Evolutionary conservation across 2,888 invertebrate species (phyloP), one percentile per base, ranked within the genome.

Genomic region (Pachycephus smyrnensis): DNA sequence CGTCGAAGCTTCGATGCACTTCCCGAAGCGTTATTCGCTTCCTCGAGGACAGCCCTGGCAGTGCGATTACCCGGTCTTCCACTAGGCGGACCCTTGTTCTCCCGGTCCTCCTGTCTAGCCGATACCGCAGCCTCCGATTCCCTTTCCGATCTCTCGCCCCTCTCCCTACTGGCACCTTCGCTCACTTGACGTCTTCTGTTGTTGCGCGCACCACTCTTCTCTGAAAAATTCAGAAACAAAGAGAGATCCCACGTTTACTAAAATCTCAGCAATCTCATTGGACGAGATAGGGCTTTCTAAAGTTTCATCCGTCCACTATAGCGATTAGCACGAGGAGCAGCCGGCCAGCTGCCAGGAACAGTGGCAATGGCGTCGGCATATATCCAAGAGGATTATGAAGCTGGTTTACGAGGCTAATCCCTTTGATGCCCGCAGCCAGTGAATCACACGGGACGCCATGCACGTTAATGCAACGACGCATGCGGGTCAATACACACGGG

Each of bases 71-170:
- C 84, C 9, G 88, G 87, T 78, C 89, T 87, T 30, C 90, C 89
- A 0, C 86, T 79, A 35, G 88, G 82, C 31, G 90, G 91, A 4
- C 91, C 90, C 80, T 91, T 91, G 85, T 91, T 91, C 79, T 91
- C 91, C 0, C 91, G 87, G 73, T 91, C 91, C 77, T 91, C 91
- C 40, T 89, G 90, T 4, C 88, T 86, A 68, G 88, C 86, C 75
- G 88, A 86, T 55, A 88, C 76, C 76, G 84, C 83, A 23, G 81
- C 82, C 40, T 82, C 83, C 35, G 77, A 76, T 33, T 78, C 82
- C 15, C 55, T 40, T 31, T 77, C 87, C 35, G 83, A 71, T n/a
- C 83, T 81, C 36, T 91, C 90, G 55, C 78, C 82, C 76, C 85
- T 88, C 9, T 90, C 90, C 36, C 88, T 86, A 68, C 85, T 83